Evolutionary conservation across 2,888 invertebrate genomes (phyloP).

Genomic region (Sabellastarte sp.): DNA sequence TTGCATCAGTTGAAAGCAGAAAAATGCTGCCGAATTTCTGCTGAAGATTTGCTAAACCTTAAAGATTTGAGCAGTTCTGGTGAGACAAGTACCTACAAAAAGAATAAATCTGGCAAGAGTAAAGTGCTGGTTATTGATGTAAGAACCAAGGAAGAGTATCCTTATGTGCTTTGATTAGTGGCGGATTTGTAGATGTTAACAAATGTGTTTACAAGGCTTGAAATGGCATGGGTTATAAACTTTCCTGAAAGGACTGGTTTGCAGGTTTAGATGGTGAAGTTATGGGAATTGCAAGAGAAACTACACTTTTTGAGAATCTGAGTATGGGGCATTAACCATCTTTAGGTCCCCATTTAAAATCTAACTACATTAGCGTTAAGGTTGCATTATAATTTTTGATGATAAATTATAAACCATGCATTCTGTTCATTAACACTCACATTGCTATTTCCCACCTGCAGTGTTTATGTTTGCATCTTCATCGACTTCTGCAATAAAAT

Average conservation of each 20-base stretch:
- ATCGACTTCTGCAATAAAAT: background rate
- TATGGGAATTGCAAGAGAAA: too few species aligned
- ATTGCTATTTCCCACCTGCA: background rate
- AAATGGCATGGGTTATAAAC: too few species aligned
- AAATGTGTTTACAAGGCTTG: background rate
- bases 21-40: slow-evolving; percentile 80
- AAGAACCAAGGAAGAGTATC: slow-evolving; percentile 69
- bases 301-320: too few species aligned
- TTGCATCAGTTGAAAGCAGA: slow-evolving; percentile 72
- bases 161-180: slow-evolving; percentile 49
- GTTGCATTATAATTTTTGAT: too few species aligned
- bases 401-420: too few species aligned
- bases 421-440: background rate
- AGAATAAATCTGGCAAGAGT: background rate
- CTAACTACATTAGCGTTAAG: too few species aligned
- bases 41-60: slow-evolving; percentile 77
- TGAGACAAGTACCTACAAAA: background rate
- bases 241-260: too few species aligned
- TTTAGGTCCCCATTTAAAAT: too few species aligned
- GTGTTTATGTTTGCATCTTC: background rate
- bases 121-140: slow-evolving; percentile 70
- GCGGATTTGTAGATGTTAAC: background rate
- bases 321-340: too few species aligned
- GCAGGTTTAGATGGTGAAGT: too few species aligned
- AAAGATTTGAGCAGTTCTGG: slow-evolving; percentile 61